Base-by-base conservation (phyloP, 92 coral and sea anemone species). In the Isaurus tuberculatus region DNA sequence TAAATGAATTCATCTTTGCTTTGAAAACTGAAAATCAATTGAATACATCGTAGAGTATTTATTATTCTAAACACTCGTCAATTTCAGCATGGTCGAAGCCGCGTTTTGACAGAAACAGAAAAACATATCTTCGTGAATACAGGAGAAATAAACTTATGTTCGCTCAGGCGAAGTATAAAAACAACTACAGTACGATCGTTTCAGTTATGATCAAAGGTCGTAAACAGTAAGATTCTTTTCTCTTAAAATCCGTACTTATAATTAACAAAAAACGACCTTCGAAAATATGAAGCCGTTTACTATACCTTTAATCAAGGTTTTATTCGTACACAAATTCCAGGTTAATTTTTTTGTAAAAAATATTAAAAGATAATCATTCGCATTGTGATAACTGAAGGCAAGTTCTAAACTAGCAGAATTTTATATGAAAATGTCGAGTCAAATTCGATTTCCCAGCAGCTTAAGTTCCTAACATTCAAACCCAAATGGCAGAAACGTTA, bases 131-230 rank as follows among this genome's bases (percentile, higher is more conserved):
- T 31, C 11, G 36, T 33, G n/a, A 33, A 2, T 20, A 20, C 60
- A 8, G 6, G 23, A 26, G 53, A 13, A 33, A 25, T 34, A 60
- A 53, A 30, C 3, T 11, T 60, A 23, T 20, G 29, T 51, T n/a
- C 2, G 31, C 3, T 63, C 33, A 51, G 27, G 29, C 44, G 14
- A 53, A 51, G 27, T 13, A 42, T 22, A 14, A 48, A 11, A 20
- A 42, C 22, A 43, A 42, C 23, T 23, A 9, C 53, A 17, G 49
- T 26, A 51, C 65, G 68, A 19, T n/a, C 49, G 70, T 43, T 75
- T 37, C 70, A n/a, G 22, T 16, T 15, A 77, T 40, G 82, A 77
- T 77, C 82, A 77, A 77, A 77, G 82, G 40, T 77, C 82, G 68
- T 77, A 77, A 77, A 57, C 70, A 77, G 34, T 22, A 42, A 25